Evolutionary conservation across 2,113 vertebrate genomes (phyloP).

Genomic region (Zosterops japonicus): DNA sequence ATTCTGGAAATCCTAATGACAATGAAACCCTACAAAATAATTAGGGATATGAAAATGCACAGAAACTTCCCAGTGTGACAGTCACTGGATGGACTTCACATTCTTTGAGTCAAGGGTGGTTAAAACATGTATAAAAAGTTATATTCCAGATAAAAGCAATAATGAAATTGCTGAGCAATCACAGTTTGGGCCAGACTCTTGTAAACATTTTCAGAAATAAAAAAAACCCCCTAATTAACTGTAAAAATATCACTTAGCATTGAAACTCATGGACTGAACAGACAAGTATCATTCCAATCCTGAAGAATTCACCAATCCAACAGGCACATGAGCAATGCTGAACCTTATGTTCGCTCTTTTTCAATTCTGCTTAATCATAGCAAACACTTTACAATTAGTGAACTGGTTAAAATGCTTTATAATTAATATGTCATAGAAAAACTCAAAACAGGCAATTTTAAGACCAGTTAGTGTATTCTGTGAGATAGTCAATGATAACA

Average conservation of each 20-base stretch:
- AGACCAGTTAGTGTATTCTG: background rate
- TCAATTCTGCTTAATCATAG: background rate
- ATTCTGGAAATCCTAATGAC: background rate
- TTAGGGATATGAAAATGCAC: background rate
- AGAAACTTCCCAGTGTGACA: background rate
- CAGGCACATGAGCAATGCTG: rapidly evolving
- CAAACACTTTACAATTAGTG: background rate
- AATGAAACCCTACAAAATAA: background rate
- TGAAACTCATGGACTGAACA: background rate
- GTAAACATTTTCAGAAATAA: background rate
- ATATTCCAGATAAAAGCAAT: background rate
- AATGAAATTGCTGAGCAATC: background rate
- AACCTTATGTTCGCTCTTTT: background rate
- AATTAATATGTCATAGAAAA: background rate
- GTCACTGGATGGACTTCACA: background rate
- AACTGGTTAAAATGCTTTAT: background rate
- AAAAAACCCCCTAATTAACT: background rate
- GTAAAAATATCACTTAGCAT: background rate
- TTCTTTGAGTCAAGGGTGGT: background rate
- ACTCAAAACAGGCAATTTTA: background rate
- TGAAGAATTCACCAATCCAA: background rate
- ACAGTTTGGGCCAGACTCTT: background rate
- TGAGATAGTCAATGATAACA: background rate
- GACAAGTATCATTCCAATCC: background rate
- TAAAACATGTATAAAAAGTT: background rate